Conservation (phyloP, 2,797 vertebrate genomes). For the Chrysocyon brachyurus region DNA sequence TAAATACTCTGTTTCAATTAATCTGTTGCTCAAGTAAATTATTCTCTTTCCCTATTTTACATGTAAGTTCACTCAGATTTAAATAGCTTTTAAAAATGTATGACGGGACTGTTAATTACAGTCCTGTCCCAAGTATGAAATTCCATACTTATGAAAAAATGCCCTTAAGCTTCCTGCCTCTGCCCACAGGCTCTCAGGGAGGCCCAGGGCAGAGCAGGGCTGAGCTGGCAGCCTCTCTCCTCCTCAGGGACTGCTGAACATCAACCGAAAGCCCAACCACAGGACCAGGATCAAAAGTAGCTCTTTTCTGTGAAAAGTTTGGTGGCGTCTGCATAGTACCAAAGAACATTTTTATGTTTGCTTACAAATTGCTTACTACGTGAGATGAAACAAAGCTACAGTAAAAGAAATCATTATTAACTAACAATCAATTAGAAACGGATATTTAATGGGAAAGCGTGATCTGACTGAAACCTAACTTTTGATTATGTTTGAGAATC, state of each 20-base stretch:
- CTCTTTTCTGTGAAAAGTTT: constrained; percentile 22
- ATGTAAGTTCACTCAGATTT: constrained; percentile 54
- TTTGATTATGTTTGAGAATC: neutral
- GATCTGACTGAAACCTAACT: constrained; percentile 1
- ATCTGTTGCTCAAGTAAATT: constrained; percentile 55
- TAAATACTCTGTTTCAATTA: constrained; percentile 64
- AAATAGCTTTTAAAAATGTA: constrained; percentile 55
- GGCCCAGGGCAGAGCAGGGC: neutral
- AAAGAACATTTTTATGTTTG: constrained; percentile 11
- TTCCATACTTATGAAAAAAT: constrained; percentile 10
- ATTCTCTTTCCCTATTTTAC: constrained; percentile 50
- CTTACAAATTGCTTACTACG: neutral
- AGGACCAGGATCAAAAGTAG: neutral
- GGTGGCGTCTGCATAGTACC: neutral
- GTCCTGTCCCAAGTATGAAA: constrained; percentile 49
- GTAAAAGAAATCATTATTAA: constrained; percentile 8
- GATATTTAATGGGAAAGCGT: neutral
- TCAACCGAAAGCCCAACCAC: neutral
- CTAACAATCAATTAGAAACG: constrained; percentile 50
- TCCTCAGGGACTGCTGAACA: neutral
- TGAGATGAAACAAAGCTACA: constrained; percentile 23
- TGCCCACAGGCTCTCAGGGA: neutral
- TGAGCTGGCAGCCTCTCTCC: neutral
- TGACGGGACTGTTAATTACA: constrained; percentile 48
- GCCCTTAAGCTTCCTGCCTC: constrained; percentile 20